phyloP scores from a whole-genome alignment of 2,888 invertebrate species.

The Phania funesta region DNA sequence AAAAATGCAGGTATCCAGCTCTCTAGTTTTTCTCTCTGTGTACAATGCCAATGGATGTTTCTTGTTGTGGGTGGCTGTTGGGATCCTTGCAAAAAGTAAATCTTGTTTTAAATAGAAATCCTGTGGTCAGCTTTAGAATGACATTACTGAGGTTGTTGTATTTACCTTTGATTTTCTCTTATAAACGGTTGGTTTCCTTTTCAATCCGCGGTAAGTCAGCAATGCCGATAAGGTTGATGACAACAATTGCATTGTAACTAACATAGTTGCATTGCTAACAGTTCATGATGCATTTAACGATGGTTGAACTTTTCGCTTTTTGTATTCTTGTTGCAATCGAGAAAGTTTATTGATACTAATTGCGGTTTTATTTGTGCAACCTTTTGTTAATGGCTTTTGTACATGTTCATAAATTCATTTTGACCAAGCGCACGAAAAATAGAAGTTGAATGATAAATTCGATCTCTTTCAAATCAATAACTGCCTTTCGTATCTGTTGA shows the following conservation, averaged over 20 bases:
- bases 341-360: no score
- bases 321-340: neutral
- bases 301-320: neutral
- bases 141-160: conserved; percentile 58
- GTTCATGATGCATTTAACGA: conserved; percentile 38
- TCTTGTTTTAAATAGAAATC: conserved; percentile 63
- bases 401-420: no score
- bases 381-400: neutral
- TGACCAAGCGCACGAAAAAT: no score
- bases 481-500: neutral
- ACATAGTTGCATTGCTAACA: conserved; percentile 37
- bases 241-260: conserved; percentile 47
- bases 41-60: neutral
- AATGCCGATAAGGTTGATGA: no score
- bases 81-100: conserved; percentile 10
- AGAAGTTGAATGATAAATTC: neutral
- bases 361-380: conserved; percentile 30
- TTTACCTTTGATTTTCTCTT: conserved; percentile 7
- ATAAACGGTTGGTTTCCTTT: no score
- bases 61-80: neutral
- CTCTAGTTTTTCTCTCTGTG: neutral
- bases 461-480: conserved; percentile 5
- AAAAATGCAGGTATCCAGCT: no score
- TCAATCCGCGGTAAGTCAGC: conserved; percentile 27
- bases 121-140: conserved; percentile 63